These are phyloP conservation scores for Leptogaster cylindrica DNA, from an alignment of 2,888 invertebrate species.

Conservation along the genomic window DNA sequence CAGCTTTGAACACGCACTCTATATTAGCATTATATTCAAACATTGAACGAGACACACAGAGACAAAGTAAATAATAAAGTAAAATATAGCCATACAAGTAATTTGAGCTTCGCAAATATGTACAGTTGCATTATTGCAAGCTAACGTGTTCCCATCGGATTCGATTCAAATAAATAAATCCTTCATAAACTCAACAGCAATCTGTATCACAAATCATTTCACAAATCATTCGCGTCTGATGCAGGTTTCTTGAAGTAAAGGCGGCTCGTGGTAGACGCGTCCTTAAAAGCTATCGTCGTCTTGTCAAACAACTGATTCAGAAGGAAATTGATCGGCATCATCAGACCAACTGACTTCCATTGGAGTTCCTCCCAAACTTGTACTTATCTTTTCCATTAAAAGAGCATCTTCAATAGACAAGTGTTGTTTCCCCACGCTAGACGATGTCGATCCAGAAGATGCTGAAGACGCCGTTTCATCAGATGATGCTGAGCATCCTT, in stretches of 20 bases:
- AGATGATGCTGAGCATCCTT: constrained; percentile 64
- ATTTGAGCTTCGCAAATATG: constrained; percentile 46
- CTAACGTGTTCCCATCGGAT: constrained; percentile 14
- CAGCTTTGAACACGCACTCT: neutral
- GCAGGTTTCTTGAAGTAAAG: neutral
- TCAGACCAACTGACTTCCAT: constrained; percentile 63
- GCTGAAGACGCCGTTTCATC: constrained; percentile 62
- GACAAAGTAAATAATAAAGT: constrained; percentile 14
- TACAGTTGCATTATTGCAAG: constrained; percentile 32
- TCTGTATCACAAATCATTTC: constrained; percentile 26
- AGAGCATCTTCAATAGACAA: constrained; percentile 56
- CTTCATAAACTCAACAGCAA: neutral
- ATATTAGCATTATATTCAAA: constrained; percentile 22
- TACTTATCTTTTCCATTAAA: constrained; percentile 55
- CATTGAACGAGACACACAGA: constrained; percentile 24
- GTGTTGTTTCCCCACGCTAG: constrained; percentile 52
- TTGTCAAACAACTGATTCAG: constrained; percentile 58
- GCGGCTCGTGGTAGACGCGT: neutral
- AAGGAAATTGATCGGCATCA: constrained; percentile 56
- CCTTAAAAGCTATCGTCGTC: constrained; percentile 61
- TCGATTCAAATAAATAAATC: no score
- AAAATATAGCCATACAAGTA: constrained; percentile 40
- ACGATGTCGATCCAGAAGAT: constrained; percentile 60
- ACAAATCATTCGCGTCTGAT: neutral
- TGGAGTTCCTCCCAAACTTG: constrained; percentile 62